Base-by-base conservation (phyloP, 2,113 vertebrate genomes). In the Melierax canorus region DNA sequence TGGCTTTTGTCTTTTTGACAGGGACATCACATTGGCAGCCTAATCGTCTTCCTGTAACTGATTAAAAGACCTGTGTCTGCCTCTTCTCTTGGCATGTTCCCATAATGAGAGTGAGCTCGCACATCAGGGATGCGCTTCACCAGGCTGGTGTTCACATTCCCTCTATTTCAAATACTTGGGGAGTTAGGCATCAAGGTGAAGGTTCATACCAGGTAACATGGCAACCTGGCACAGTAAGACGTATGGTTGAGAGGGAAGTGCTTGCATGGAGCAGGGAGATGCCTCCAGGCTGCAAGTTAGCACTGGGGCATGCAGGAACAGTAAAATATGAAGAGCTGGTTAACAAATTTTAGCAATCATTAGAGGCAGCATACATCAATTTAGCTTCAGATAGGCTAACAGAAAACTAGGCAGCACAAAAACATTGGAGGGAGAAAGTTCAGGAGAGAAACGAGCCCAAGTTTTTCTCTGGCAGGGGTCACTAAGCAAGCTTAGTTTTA, bases 71-170 rank as follows among this genome's bases (percentile, higher is more conserved):
- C 8, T 2, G 3, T 50, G 45, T 77, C 63, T 80, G 34, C 11
- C n/a, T 94, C 22, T 19, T 86, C 7, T 79, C 45, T 67, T 69
- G 39, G 3, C 6, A 34, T 4, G 4, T 34, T 60, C 30, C 45
- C 13, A 6, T 32, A 55, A 43, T 3, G 17, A 50, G 11, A 90
- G 21, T 36, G 66, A 82, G 24, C 22, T 6, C 2, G 4, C 11
- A 26, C 45, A 50, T 53, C 19, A 62, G 18, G 11, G 10, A 69
- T 1, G 0, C 0, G 0, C 20, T 83, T 73, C 67, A 53, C 38
- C 23, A 63, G 26, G 6, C 7, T 39, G 18, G 7, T 68, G 36
- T 34, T 67, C 11, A 1, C 9, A 50, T 88, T 83, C 30, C 7
- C 15, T 53, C 27, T 89, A 1, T 63, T 68, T 73, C 13, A 88